phyloP scores from a whole-genome alignment of 2,113 vertebrate species.

The Pygoscelis adeliae region DNA sequence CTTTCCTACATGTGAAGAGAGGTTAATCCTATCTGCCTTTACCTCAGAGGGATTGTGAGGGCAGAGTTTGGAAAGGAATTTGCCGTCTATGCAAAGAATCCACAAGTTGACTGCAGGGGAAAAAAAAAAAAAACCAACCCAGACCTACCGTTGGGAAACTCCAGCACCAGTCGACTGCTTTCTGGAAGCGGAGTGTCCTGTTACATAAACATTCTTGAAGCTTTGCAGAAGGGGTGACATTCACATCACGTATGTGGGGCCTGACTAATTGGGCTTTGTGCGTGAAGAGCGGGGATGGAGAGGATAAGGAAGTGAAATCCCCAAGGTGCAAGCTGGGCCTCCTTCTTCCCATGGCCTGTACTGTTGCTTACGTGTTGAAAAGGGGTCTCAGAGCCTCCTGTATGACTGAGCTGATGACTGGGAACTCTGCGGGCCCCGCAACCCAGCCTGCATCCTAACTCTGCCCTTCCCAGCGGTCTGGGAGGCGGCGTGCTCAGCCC shows the following conservation, averaged over 20 bases:
- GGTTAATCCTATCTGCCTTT: constrained; percentile 35
- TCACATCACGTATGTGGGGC: constrained; percentile 21
- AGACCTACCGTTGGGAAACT: constrained; percentile 28
- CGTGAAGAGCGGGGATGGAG: constrained; percentile 5
- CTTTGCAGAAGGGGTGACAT: constrained; percentile 56
- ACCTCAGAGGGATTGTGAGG: constrained; percentile 40
- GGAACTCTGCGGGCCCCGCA: neutral
- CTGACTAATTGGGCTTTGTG: constrained; percentile 64
- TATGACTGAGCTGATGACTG: neutral
- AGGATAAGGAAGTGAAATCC: constrained; percentile 65
- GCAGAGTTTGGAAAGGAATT: constrained; percentile 38
- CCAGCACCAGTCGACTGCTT: neutral
- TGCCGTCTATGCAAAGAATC: constrained; percentile 33
- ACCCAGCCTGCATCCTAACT: neutral
- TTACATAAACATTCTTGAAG: constrained; percentile 66
- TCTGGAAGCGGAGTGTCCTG: constrained; percentile 54
- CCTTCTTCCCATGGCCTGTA: constrained; percentile 56
- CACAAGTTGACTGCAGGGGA: neutral
- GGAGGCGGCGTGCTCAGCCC: neutral
- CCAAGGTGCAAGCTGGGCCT: constrained; percentile 55
- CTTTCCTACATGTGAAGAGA: neutral
- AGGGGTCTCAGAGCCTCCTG: neutral
- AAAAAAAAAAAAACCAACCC: neutral
- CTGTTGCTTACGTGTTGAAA: constrained; percentile 40
- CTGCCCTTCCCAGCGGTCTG: neutral